Base-by-base conservation (phyloP, 1,140 invertebrate species). In the Pristionchus pacificus region DNA sequence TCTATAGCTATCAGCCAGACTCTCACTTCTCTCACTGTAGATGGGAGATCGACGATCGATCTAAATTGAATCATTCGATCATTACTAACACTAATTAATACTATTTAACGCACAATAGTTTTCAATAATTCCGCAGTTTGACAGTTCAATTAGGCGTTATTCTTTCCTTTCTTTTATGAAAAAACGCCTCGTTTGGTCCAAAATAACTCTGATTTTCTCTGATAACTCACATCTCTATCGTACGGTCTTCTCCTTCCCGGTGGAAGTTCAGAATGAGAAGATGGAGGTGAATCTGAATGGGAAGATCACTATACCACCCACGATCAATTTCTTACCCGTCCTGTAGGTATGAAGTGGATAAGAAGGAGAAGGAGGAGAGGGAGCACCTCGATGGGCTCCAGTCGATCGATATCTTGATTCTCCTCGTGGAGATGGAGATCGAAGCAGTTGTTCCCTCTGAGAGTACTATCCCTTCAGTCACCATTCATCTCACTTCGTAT, bases 231-330 rank as follows among this genome's bases (percentile, higher is more conserved):
- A 24, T 68, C 67, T 68, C 58, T 64, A 15, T 61, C 25, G 25
- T 61, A 68, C 68, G 30, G 27, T 58, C 67, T 62, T 30, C 63
- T 67, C 59, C 24, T 38, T 32, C 68, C 10, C 63, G 0, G 24
- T 62, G 60, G 71, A 58, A 68, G 66, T 25, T 72, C 65, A 29
- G 65, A 73, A 57, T 62, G 60, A 58, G 65, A 69, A 63, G 65
- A 64, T 49, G 71, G 71, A 13, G 71, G 71, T 2, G 71, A 73
- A 49, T 73, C 71, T 73, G 60, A 49, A 73, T 55, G 32, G 6
- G 10, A 71, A 24, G 10, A 58, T 3, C 27, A 3, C n/a, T 19
- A n/a, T 33, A 63, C 61, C 32, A 33, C 30, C 29, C 30, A 1
- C 61, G 10, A 3, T 19, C 32, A 65, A 49, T 49, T 10, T 49